A percentile compares a stretch with the other conserved stretches of the same genome.
These are phyloP conservation scores for Mola mola DNA, from an alignment of 2,113 vertebrate genomes.

Conservation along the genomic window DNA sequence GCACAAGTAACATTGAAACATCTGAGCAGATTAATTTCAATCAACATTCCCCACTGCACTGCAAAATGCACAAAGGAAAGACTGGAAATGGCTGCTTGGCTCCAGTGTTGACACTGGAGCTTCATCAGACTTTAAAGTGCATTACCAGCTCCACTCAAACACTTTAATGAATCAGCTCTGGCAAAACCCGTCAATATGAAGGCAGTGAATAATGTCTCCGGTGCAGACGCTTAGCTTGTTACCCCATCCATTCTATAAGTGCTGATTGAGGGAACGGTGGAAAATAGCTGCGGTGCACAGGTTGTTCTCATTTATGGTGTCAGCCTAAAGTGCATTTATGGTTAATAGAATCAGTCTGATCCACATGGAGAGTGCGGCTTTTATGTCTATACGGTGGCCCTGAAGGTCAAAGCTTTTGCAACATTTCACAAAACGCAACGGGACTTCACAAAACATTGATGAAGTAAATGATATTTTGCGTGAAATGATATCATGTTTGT, in stretches of 20 bases:
- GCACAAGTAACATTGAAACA: neutral
- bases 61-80: constrained; percentile 11
- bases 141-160: constrained; percentile 70
- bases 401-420: too few relatives aligned
- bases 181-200: constrained; percentile 73
- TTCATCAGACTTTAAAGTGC: constrained; percentile 70
- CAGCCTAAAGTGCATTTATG: constrained; percentile 19
- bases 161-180: constrained; percentile 78
- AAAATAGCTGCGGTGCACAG: constrained; percentile 27
- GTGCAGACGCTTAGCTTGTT: constrained; percentile 70
- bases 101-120: constrained; percentile 41
- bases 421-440: too few relatives aligned
- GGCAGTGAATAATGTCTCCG: constrained; percentile 74
- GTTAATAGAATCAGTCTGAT: constrained; percentile 29
- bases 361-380: neutral
- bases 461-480: too few relatives aligned
- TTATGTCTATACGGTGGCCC: neutral
- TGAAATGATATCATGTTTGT: too few relatives aligned
- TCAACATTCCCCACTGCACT: neutral
- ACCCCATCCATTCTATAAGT: constrained; percentile 64
- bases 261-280: constrained; percentile 61
- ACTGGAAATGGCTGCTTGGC: too few relatives aligned
- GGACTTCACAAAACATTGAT: neutral
- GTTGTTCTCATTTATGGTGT: constrained; percentile 21
- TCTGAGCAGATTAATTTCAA: neutral